phyloP scores from a whole-genome alignment of 2,888 invertebrate genomes.

The Bedellia somnulentella region DNA sequence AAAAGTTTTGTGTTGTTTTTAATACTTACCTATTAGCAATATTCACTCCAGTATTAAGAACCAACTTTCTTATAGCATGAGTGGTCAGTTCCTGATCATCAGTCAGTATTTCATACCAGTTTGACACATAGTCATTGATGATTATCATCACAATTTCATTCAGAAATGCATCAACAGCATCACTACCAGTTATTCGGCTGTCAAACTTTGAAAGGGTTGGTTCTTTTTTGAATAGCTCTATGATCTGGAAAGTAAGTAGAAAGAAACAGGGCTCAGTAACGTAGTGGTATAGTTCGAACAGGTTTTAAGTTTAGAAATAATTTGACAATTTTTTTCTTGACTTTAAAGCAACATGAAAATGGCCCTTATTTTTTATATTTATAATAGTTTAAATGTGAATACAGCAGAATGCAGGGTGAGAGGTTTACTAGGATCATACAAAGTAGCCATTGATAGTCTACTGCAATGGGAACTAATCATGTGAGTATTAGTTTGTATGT shows the following conservation, averaged over 20 bases:
- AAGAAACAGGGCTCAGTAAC: too few relatives aligned
- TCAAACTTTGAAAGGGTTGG: constrained; percentile 33
- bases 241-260: constrained; percentile 23
- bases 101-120: constrained; percentile 70
- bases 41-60: constrained; percentile 65
- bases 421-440: too few relatives aligned
- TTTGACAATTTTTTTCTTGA: too few relatives aligned
- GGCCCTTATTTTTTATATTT: neutral
- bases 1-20: too few relatives aligned
- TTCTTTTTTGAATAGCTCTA: constrained; percentile 31
- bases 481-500: too few relatives aligned
- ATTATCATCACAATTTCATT: constrained; percentile 83
- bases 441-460: too few relatives aligned
- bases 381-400: neutral
- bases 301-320: too few relatives aligned
- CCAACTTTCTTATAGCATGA: constrained; percentile 67
- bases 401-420: too few relatives aligned
- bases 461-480: too few relatives aligned
- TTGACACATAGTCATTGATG: constrained; percentile 79
- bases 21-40: constrained; percentile 69
- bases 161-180: constrained; percentile 81
- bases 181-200: constrained; percentile 77
- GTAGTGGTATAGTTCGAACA: too few relatives aligned
- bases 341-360: neutral
- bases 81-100: constrained; percentile 73